Evolutionary conservation across 2,888 invertebrate species (phyloP).

Genomic region (Herminia tarsipennalis): DNA sequence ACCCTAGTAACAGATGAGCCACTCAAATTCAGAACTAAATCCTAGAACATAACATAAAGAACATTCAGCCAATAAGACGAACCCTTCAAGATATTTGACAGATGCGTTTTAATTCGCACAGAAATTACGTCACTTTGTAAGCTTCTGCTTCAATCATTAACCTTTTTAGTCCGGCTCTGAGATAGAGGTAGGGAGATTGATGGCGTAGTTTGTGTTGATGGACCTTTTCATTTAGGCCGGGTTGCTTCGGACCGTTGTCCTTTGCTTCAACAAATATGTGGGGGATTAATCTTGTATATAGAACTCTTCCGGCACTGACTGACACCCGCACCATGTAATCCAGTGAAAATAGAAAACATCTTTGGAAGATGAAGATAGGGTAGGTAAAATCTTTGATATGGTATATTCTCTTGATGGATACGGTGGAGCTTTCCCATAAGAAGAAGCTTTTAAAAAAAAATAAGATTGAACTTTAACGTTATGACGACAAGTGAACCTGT

Average conservation of each 20-base stretch:
- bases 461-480: too few species aligned
- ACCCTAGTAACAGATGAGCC: background rate
- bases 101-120: constrained; percentile 15
- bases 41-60: background rate
- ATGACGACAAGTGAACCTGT: too few species aligned
- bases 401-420: too few species aligned
- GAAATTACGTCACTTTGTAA: constrained; percentile 15
- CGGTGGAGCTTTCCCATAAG: too few species aligned
- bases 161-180: constrained; percentile 11
- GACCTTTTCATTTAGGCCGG: constrained; percentile 16
- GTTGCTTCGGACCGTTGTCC: constrained; percentile 1
- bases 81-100: constrained; percentile 7
- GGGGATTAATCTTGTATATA: background rate
- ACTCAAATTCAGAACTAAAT: background rate
- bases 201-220: constrained; percentile 16
- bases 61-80: background rate
- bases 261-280: constrained; percentile 2
- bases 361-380: too few species aligned
- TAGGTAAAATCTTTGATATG: too few species aligned
- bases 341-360: too few species aligned
- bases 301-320: too few species aligned
- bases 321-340: too few species aligned
- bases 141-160: constrained; percentile 9
- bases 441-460: too few species aligned
- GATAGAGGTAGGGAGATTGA: constrained; percentile 15